Base-by-base conservation (phyloP, 2,888 invertebrate genomes). In the Cantharis rustica region DNA sequence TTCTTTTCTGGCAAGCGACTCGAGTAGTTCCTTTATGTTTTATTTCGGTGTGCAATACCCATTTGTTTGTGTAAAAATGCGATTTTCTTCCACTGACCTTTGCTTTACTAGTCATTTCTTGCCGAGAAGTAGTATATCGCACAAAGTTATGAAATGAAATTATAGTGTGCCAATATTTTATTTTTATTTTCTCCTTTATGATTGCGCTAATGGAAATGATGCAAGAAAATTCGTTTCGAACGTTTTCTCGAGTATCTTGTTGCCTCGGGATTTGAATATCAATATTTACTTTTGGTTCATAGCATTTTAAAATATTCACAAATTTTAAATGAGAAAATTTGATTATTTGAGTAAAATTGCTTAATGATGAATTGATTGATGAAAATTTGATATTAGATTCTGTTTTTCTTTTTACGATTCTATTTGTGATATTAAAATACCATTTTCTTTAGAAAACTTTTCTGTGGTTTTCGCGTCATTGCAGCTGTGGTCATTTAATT, bases 401-500 rank as follows among this genome's bases (percentile, higher is more conserved):
- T 16, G 26, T 26, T 68, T 68, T 68, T 68, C 15, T 26, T 20
- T 68, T 68, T 68, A 15, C 26, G 23, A 26, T 20, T 64, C 16
- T 68, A 23, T 68, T 26, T 66, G 64, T n/a, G 64, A n/a, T 66
- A 66, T 66, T 66, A 66, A 66, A 66, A 66, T 66, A 66, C 20
- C 7, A 66, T 66, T 66, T 66, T 66, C 64, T 66, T 66, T 20
- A 23, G 20, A 66, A 66, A 66, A 66, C 3, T 66, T 66, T 66
- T 66, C 23, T 17, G 64, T 20, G 64, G 20, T 66, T 66, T 66
- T 66, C 20, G 64, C 64, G 64, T 66, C 64, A 23, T 16, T 31
- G 68, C 73, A 76, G 61, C 76, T 73, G 76, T 68, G 76, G 73
- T 73, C 73, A 76, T 76, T 76, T 76, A 76, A 76, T 76, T 70